Conservation (phyloP, 2,113 vertebrate genomes). For the Tonatia bakeri region DNA sequence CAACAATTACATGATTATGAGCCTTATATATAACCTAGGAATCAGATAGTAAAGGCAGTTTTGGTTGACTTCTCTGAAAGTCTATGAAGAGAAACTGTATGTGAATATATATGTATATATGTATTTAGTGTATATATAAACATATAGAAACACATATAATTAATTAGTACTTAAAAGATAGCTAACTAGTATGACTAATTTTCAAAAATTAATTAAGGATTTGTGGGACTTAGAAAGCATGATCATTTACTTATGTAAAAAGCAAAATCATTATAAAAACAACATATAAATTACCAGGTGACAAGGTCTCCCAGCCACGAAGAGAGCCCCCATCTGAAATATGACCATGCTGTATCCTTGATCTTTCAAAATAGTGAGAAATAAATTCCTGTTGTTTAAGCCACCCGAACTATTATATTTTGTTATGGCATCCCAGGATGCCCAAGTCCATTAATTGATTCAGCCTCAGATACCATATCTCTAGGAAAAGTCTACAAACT, state of each 20-base stretch:
- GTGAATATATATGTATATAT: neutral
- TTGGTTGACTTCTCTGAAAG: neutral
- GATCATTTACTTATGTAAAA: neutral
- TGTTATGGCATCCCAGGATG: neutral
- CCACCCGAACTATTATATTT: neutral
- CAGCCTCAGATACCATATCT: fast-evolving
- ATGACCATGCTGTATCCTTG: neutral
- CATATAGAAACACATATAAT: neutral
- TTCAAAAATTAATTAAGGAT: neutral
- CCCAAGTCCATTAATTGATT: neutral
- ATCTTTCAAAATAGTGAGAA: neutral
- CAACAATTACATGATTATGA: neutral
- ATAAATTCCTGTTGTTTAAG: too few relatives aligned
- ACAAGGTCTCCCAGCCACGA: neutral
- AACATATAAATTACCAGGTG: neutral
- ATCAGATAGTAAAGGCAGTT: neutral
- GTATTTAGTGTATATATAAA: neutral
- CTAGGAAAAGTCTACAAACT: neutral
- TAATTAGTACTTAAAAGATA: neutral
- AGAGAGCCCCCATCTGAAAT: too few relatives aligned
- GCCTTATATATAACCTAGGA: neutral
- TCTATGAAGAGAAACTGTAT: neutral
- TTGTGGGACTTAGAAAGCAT: neutral
- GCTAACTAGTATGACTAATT: neutral
- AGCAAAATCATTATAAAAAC: neutral